A percentile compares a stretch with the other conserved stretches of the same genome.
Conservation (phyloP, 2,888 invertebrate genomes). For the Agriotes lineatus region DNA sequence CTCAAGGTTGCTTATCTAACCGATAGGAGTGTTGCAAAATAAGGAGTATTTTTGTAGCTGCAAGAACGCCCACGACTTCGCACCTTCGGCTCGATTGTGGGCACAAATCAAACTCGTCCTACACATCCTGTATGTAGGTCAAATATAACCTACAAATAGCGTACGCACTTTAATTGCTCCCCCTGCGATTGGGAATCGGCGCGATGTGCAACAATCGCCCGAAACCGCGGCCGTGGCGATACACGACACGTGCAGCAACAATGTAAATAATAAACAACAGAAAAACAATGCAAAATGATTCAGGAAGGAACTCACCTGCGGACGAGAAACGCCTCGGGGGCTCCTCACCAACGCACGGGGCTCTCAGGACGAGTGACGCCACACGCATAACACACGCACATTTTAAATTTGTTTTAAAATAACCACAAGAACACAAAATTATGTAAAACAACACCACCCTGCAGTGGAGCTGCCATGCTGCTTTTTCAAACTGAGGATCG, state of each 20-base stretch:
- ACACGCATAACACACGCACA: constrained; percentile 25
- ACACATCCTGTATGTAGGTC: constrained; percentile 54
- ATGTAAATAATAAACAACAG: constrained; percentile 7
- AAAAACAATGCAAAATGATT: constrained; percentile 24
- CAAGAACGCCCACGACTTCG: constrained; percentile 24
- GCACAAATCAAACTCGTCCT: constrained; percentile 44
- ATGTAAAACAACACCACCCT: constrained; percentile 59
- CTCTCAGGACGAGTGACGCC: constrained; percentile 22
- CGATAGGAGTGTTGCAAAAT: constrained; percentile 5
- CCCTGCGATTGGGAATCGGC: neutral
- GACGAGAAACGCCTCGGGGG: constrained; percentile 2
- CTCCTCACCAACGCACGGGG: constrained; percentile 21
- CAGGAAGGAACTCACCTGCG: constrained; percentile 24
- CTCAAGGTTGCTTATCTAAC: constrained; percentile 1
- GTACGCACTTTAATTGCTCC: constrained; percentile 6
- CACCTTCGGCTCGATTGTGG: constrained; percentile 18
- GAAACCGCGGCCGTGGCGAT: neutral
- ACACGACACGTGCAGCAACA: neutral
- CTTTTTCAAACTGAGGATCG: constrained; percentile 60
- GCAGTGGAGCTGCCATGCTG: constrained; percentile 61
- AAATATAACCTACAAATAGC: constrained; percentile 54
- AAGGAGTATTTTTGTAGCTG: constrained; percentile 14
- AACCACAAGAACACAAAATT: constrained; percentile 44
- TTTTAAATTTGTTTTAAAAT: constrained; percentile 35
- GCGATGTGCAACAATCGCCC: neutral